Percentiles rank a stretch among this genome's conserved stretches.
Evolutionary conservation across 2,113 vertebrate species (phyloP).

Genomic region (Elachura formosa): DNA sequence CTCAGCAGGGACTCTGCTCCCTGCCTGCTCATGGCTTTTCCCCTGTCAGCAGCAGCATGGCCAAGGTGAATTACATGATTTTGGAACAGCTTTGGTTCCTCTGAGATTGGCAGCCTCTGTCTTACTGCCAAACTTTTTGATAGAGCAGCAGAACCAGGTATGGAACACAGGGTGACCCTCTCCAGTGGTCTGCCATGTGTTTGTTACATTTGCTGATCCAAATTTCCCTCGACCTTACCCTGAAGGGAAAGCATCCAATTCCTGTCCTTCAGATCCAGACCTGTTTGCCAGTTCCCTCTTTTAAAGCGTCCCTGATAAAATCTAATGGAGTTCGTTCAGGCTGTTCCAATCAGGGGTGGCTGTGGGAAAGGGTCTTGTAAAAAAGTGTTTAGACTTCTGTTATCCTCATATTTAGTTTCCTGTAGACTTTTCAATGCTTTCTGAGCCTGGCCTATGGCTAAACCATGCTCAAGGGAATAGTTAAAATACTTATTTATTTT

Average conservation of each 20-base stretch:
- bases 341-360: rapidly evolving
- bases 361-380: not conserved
- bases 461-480: not conserved
- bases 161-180: not conserved
- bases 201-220: not conserved
- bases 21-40: not conserved
- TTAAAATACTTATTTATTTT: not conserved
- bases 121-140: not conserved
- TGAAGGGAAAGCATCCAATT: not conserved
- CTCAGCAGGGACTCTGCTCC: not conserved
- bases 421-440: not conserved
- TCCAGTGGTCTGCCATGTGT: not conserved
- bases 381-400: not conserved
- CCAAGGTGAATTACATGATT: not conserved
- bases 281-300: not conserved
- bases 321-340: not conserved
- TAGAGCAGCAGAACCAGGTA: not conserved
- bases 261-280: not conserved
- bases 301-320: not conserved
- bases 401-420: not conserved
- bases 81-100: not conserved
- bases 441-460: not conserved
- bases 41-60: not conserved
- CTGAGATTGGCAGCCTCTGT: not conserved
- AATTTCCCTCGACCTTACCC: not conserved